phyloP scores from a whole-genome alignment of 2,113 vertebrate species.

The Bothrops jararaca region DNA sequence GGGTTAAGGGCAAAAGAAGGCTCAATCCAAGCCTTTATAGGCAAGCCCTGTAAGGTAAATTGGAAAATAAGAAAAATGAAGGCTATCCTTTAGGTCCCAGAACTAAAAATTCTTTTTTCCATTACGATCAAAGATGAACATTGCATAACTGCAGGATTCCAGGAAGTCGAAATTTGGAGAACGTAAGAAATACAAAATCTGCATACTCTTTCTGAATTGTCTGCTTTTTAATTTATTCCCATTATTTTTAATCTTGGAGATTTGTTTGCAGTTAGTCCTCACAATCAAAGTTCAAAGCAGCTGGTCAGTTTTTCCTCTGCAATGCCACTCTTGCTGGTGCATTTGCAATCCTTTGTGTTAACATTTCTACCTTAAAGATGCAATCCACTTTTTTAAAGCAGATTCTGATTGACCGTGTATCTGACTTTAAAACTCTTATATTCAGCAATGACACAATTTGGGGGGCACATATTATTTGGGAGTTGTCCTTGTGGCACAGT shows the following conservation, averaged over 20 bases:
- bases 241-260: background rate
- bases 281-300: conserved; percentile 9
- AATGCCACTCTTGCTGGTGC: background rate
- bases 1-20: background rate
- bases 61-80: background rate
- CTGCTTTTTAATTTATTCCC: background rate
- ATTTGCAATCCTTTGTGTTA: conserved; percentile 3
- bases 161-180: background rate
- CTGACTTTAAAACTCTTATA: background rate
- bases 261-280: background rate
- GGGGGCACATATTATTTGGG: background rate
- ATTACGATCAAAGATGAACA: background rate
- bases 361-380: background rate
- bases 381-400: background rate
- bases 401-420: background rate
- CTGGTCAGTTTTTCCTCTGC: background rate
- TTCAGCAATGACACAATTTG: background rate
- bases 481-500: background rate
- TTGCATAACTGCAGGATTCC: background rate
- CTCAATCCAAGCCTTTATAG: background rate
- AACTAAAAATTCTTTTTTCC: background rate
- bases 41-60: background rate
- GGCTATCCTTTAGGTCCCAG: background rate
- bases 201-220: background rate
- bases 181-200: background rate